These are phyloP conservation scores for Stenotaenia linearis DNA, from an alignment of 2,888 invertebrate species.

Conservation along the genomic window DNA sequence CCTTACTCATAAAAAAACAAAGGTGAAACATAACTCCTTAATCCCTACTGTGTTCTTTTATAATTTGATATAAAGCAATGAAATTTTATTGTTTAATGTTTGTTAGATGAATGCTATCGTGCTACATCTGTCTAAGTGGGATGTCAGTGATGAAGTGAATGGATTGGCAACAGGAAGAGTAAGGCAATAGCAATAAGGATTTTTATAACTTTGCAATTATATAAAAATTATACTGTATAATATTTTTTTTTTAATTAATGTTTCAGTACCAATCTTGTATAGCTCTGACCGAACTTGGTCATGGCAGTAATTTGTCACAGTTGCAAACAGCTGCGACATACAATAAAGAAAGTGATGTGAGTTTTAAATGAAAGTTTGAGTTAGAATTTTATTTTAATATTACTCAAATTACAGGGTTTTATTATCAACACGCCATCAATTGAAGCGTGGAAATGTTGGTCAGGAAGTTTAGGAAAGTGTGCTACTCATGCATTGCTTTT, in stretches of 20 bases:
- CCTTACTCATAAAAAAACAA: too few species aligned
- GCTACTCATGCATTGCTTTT: slow-evolving; percentile 83
- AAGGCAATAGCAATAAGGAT: not conserved
- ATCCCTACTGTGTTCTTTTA: too few species aligned
- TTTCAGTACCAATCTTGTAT: slow-evolving; percentile 55
- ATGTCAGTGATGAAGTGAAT: not conserved
- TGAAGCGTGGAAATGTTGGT: slow-evolving; percentile 79
- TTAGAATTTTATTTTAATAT: not conserved
- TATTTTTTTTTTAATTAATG: too few species aligned
- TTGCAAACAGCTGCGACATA: not conserved
- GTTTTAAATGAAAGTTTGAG: not conserved
- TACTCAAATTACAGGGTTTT: slow-evolving; percentile 51
- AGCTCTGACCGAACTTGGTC: not conserved
- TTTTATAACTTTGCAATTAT: not conserved
- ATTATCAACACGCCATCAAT: slow-evolving; percentile 68
- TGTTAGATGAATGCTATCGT: not conserved
- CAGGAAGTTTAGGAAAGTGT: slow-evolving; percentile 62
- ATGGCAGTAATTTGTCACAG: not conserved
- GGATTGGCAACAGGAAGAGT: not conserved
- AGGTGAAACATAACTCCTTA: too few species aligned
- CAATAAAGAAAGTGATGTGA: not conserved
- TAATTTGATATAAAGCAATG: too few species aligned
- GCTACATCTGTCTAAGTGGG: not conserved
- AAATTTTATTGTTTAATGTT: not conserved
- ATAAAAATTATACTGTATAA: not conserved